These are phyloP conservation scores for Dicerorhinus sumatrensis DNA, from an alignment of 2,113 vertebrate species.

Conservation along the genomic window DNA sequence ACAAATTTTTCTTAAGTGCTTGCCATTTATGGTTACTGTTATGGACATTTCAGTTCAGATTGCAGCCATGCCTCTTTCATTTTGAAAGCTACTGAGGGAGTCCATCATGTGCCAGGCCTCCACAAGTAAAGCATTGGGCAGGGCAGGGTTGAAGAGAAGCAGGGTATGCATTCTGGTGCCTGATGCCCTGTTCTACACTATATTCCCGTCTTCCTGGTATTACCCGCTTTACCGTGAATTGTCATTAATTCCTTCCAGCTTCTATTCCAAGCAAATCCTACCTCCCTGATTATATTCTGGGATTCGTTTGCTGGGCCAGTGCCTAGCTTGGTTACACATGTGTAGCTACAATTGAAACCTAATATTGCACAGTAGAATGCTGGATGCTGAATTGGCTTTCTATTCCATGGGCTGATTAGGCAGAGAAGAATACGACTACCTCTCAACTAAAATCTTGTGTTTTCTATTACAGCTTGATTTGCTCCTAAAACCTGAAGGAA, in stretches of 20 bases:
- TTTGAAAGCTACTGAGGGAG: conserved; percentile 62
- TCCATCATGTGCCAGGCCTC: not conserved
- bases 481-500: conserved; percentile 17
- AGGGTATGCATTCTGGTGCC: not conserved
- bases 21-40: conserved; percentile 61
- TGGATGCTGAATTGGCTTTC: conserved; percentile 52
- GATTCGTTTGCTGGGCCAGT: conserved; percentile 54
- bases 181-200: not conserved
- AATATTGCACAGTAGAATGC: conserved; percentile 59
- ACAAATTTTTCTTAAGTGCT: conserved; percentile 66
- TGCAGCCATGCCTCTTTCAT: conserved; percentile 48
- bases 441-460: conserved; percentile 43
- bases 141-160: not conserved
- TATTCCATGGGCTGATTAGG: conserved; percentile 4
- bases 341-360: conserved; percentile 71
- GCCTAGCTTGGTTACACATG: conserved; percentile 69
- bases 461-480: conserved; percentile 21
- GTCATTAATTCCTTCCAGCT: conserved; percentile 76
- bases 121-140: not conserved
- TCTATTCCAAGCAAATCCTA: conserved; percentile 55
- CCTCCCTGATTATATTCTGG: conserved; percentile 73
- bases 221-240: not conserved
- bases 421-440: conserved; percentile 25
- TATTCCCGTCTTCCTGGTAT: conserved; percentile 57
- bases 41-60: conserved; percentile 30